These are phyloP conservation scores for Altica lythri DNA, from an alignment of 2,888 invertebrate species.

Conservation along the genomic window DNA sequence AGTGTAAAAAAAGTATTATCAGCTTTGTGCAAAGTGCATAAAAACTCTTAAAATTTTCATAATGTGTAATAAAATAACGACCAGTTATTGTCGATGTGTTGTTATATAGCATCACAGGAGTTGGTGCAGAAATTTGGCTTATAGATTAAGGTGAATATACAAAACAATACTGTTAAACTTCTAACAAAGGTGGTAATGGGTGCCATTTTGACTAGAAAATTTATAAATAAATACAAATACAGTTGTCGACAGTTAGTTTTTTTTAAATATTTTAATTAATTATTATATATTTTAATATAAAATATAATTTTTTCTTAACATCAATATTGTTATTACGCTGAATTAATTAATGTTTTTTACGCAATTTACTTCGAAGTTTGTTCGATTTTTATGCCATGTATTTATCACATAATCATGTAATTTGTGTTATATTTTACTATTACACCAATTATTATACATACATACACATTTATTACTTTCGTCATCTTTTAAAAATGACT, in stretches of 20 bases:
- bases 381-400: too few species aligned
- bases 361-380: too few species aligned
- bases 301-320: too few species aligned
- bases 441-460: too few species aligned
- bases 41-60: slow-evolving; percentile 37
- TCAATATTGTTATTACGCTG: too few species aligned
- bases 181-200: slow-evolving; percentile 34
- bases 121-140: slow-evolving; percentile 39
- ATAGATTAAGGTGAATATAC: slow-evolving; percentile 41
- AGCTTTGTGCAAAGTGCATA: slow-evolving; percentile 40
- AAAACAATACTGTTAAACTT: slow-evolving; percentile 15
- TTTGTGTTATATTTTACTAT: too few species aligned
- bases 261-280: too few species aligned
- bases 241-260: slow-evolving; percentile 21
- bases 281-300: too few species aligned
- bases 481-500: too few species aligned
- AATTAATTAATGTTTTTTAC: too few species aligned
- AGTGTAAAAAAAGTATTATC: slow-evolving; percentile 32
- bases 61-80: slow-evolving; percentile 46
- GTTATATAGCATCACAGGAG: slow-evolving; percentile 48
- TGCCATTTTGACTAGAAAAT: slow-evolving; percentile 46
- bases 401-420: too few species aligned
- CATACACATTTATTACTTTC: too few species aligned
- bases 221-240: slow-evolving; percentile 39
- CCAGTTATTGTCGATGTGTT: slow-evolving; percentile 41